Conservation (phyloP, 2,888 invertebrate species). For the Meganola albula region DNA sequence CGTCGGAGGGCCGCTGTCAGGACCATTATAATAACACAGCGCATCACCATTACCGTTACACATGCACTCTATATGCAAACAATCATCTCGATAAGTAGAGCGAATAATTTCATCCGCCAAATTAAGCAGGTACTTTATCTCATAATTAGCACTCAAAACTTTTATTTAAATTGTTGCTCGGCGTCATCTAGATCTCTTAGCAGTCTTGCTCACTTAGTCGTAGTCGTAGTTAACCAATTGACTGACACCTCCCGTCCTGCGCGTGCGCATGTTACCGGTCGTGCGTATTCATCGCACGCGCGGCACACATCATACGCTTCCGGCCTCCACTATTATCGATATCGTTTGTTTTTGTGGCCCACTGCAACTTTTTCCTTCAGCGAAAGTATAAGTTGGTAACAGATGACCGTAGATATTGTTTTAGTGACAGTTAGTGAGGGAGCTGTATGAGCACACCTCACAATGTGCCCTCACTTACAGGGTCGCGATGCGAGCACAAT, state of each 20-base stretch:
- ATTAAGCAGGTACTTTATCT: neutral
- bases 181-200: neutral
- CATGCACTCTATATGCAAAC: conserved; percentile 6
- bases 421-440: neutral
- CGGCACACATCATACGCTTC: conserved; percentile 30
- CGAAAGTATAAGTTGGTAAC: conserved; percentile 10
- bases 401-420: no score
- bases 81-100: neutral
- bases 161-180: neutral
- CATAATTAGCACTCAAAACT: neutral
- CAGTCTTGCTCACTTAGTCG: neutral
- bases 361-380: conserved; percentile 14
- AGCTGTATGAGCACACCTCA: no score
- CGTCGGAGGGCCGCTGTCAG: conserved; percentile 12
- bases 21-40: conserved; percentile 11
- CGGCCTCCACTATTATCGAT: conserved; percentile 17
- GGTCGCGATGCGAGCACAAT: conserved; percentile 37
- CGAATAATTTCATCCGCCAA: neutral
- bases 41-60: conserved; percentile 26
- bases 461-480: no score
- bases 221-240: neutral
- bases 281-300: conserved; percentile 31
- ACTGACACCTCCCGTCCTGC: no score
- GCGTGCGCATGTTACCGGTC: conserved; percentile 14
- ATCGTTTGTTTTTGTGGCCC: conserved; percentile 26